Evolutionary conservation across 1,140 invertebrate species (phyloP), one percentile per base, ranked within the genome.

Genomic region (Latrodectus geometricus): DNA sequence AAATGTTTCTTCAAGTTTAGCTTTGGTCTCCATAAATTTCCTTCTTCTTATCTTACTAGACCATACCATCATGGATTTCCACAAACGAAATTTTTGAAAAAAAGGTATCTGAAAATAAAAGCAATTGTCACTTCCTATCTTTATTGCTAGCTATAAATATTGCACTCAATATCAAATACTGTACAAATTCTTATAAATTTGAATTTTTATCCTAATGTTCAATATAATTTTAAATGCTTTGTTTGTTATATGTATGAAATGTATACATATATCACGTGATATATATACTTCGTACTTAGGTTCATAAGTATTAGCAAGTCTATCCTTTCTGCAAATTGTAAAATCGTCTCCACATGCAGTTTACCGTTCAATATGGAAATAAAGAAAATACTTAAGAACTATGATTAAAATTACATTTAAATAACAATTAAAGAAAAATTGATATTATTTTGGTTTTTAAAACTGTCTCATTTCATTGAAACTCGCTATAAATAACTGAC

Each of bases 1-100:
- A 11, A 77, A 77, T 21, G 77, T 77, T 61, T 49, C 49, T 72
- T 86, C 74, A 4, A 86, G 20, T 70, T 86, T 86, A 0, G 52
- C 83, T 21, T 12, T 86, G 12, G 83, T 74, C 14, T 77, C 75
- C 14, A 72, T 49, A 9, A 70, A 77, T 78, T 74, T 86, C 65
- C 72, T 86, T 7, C 50, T 35, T 72, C 66, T 69, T 0, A 65
- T 61, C 17, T 78, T 86, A 21, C 68, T 56, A 9, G 72, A 56
- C 83, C 83, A 86, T 0, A 86, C 66, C 23, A 21, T 72, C n/a
- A 86, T 77, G 8, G 83, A 73, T 61, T 86, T 86, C 83, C 83
- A 86, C 14, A 78, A n/a, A 52, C 73, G 73, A 14, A 49, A 74
- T 35, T 7, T 15, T 61, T 5, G 52, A n/a, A 83, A 81, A 4